Evolutionary conservation across 2,113 vertebrate species (phyloP), one percentile per base, ranked within the genome.

Genomic region (Colinus virginianus): DNA sequence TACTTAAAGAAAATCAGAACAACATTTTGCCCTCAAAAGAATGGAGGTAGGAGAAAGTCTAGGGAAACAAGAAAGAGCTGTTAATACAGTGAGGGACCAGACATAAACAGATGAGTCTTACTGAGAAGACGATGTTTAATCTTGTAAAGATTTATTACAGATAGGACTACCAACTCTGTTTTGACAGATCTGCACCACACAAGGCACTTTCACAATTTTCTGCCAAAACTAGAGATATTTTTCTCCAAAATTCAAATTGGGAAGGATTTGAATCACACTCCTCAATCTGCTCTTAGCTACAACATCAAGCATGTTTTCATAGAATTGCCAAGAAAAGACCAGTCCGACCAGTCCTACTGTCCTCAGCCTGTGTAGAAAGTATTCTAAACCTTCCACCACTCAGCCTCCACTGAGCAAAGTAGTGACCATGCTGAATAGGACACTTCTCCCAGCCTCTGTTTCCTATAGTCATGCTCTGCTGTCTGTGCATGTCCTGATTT

Each of bases 41-140:
- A 6, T 12, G 16, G 53, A 13, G 6, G 5, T 10, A 11, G 7
- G 8, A 15, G 1, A 7, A 3, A 56, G 3, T 18, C 21, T 43
- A 43, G 2, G 64, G 56, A 90, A 69, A 1, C 28, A 43, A 13
- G 6, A 53, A 63, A 36, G 51, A 38, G 21, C 16, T 21, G 42
- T 5, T 43, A 42, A 49, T 21, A 1, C 22, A 34, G 40, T 4
- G 25, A 87, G 36, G 11, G 8, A 68, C 17, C 49, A 42, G 16
- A 76, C 4, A 19, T 67, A 78, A 84, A 28, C 28, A 78, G 30
- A 46, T 11, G 4, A 4, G 59, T 69, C 43, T 78, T 62, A 21
- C 7, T 16, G 59, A 76, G 38, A 68, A 18, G 8, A 63, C 32
- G 45, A 1, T 13, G 11, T 74, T 38, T 58, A 28, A 63, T 20